phyloP scores from a whole-genome alignment of 35 echinoderm and acorn worm genomes.

The Lytechinus variegatus region DNA sequence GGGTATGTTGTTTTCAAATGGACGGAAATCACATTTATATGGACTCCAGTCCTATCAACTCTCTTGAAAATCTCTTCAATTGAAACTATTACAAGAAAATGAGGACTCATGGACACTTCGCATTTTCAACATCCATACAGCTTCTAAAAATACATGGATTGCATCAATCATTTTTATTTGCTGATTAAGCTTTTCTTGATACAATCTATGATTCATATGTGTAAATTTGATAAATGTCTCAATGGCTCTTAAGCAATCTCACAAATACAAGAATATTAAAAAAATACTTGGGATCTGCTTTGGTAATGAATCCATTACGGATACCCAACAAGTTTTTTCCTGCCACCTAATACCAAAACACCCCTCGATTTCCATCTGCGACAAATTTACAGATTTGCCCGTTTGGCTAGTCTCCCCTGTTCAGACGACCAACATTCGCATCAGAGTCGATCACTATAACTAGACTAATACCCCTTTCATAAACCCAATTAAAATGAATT shows the following conservation, averaged over 20 bases:
- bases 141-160: background rate
- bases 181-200: background rate
- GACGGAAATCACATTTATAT: too few species aligned
- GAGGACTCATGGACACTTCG: background rate
- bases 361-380: background rate
- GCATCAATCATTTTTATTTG: background rate
- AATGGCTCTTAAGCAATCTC: background rate
- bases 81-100: background rate
- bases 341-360: background rate
- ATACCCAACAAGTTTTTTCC: background rate
- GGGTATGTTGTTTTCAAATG: too few species aligned
- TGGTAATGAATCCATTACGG: background rate
- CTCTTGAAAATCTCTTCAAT: background rate
- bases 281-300: background rate
- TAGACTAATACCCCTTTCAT: too few species aligned
- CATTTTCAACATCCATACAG: background rate
- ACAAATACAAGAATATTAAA: background rate
- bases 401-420: too few species aligned
- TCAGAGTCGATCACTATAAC: too few species aligned
- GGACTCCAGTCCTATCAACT: too few species aligned
- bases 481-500: too few species aligned
- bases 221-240: background rate
- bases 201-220: background rate
- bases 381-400: background rate
- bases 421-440: too few species aligned